Evolutionary conservation across 2,113 vertebrate genomes (phyloP).

Genomic region (Scatophagus argus): DNA sequence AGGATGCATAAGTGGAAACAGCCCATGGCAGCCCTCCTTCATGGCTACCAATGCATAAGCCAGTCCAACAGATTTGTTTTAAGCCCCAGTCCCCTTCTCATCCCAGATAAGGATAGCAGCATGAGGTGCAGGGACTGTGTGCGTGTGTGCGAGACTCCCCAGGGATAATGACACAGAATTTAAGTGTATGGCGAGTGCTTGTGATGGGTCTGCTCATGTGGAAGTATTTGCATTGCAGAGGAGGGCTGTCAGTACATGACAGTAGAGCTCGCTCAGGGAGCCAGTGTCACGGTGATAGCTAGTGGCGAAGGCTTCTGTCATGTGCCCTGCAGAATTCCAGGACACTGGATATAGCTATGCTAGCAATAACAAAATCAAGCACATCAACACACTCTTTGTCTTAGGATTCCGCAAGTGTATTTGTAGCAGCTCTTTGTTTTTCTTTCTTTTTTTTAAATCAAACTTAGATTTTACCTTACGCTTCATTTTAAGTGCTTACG

Average conservation of each 20-base stretch:
- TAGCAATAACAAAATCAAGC: slow-evolving; percentile 52
- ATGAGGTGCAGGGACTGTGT: slow-evolving; percentile 53
- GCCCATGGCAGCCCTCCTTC: slow-evolving; percentile 69
- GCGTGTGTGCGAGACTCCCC: slow-evolving; percentile 63
- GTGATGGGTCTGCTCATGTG: slow-evolving; percentile 77
- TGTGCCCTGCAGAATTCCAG: slow-evolving; percentile 56
- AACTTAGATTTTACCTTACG: slow-evolving; percentile 50
- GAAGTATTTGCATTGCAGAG: slow-evolving; percentile 81
- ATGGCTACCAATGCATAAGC: slow-evolving; percentile 52
- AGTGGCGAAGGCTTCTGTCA: slow-evolving; percentile 67
- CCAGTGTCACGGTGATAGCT: slow-evolving; percentile 64
- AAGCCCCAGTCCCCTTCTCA: slow-evolving; percentile 44
- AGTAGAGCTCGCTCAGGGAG: slow-evolving; percentile 64
- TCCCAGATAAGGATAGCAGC: slow-evolving; percentile 64
- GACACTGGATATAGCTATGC: slow-evolving; percentile 57
- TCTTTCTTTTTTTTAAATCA: slow-evolving; percentile 32
- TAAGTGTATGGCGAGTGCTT: slow-evolving; percentile 64
- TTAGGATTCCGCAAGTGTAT: slow-evolving; percentile 25
- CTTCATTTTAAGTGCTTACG: slow-evolving; percentile 48
- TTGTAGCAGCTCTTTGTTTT: slow-evolving; percentile 2
- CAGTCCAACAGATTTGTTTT: slow-evolving; percentile 55
- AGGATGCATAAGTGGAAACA: slow-evolving; percentile 70
- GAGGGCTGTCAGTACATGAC: slow-evolving; percentile 70
- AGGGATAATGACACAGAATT: slow-evolving; percentile 76
- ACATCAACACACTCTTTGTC: slow-evolving; percentile 16